Conservation (phyloP, 2,888 invertebrate species). For the Cremastinae sp. region DNA sequence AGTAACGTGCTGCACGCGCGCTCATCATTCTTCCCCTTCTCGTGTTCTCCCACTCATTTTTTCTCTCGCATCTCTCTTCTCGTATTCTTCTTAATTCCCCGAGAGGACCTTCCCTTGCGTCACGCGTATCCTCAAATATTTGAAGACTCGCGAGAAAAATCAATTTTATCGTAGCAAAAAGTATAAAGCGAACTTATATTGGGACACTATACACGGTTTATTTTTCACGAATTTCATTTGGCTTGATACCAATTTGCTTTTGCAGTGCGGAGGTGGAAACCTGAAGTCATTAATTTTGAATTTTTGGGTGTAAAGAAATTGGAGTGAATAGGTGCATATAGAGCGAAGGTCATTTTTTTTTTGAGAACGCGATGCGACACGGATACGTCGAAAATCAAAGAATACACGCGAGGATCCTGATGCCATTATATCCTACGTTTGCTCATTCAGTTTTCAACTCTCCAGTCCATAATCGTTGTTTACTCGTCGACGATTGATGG, state of each 20-base stretch:
- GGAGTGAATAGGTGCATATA: neutral
- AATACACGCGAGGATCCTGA: too few relatives aligned
- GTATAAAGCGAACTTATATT: neutral
- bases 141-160: slow-evolving; percentile 18
- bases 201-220: neutral
- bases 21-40: slow-evolving; percentile 38
- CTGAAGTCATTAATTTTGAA: slow-evolving; percentile 3
- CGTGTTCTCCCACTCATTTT: slow-evolving; percentile 7
- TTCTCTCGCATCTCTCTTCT: slow-evolving; percentile 31
- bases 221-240: too few relatives aligned
- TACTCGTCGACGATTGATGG: too few relatives aligned
- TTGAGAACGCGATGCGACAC: neutral
- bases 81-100: slow-evolving; percentile 40
- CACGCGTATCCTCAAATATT: slow-evolving; percentile 30
- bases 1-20: slow-evolving; percentile 58
- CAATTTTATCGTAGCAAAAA: neutral
- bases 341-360: slow-evolving; percentile 1
- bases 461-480: too few relatives aligned
- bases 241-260: too few relatives aligned
- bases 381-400: too few relatives aligned
- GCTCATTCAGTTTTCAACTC: too few relatives aligned
- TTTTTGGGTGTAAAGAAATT: slow-evolving; percentile 4
- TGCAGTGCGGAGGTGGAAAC: neutral
- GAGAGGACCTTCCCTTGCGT: slow-evolving; percentile 42
- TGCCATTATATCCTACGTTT: too few relatives aligned